Conservation (phyloP, 1,140 invertebrate species). For the Trigoniulus corallinus region DNA sequence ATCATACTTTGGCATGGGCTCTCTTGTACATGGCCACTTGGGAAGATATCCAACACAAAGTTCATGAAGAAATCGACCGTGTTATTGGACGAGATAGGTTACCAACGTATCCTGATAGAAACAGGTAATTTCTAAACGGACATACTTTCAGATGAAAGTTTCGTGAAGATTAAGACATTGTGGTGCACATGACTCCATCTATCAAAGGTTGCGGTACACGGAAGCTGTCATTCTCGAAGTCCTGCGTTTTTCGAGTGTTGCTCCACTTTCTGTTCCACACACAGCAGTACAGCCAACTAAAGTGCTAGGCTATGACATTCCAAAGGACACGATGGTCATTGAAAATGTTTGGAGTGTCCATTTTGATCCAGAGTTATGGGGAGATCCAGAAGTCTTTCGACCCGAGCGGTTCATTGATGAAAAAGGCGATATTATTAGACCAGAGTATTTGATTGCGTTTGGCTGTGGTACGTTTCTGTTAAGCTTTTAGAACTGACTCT, state of each 20-base stretch:
- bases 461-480: constrained; percentile 37
- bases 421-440: constrained; percentile 36
- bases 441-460: constrained; percentile 45
- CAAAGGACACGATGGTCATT: constrained; percentile 40
- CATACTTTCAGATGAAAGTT: not conserved
- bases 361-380: constrained; percentile 43
- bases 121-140: constrained; percentile 29
- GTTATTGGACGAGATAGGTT: constrained; percentile 47
- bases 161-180: not conserved
- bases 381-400: constrained; percentile 45
- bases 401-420: constrained; percentile 54
- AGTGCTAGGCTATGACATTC: constrained; percentile 14
- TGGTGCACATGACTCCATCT: not conserved
- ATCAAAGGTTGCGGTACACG: constrained; percentile 47
- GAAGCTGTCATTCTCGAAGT: constrained; percentile 80
- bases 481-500: not conserved
- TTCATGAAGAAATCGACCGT: constrained; percentile 59
- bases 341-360: constrained; percentile 47
- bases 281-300: constrained; percentile 5
- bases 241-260: constrained; percentile 59
- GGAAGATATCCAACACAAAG: constrained; percentile 59
- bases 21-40: constrained; percentile 54
- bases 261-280: constrained; percentile 32
- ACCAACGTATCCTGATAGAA: constrained; percentile 47
- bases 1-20: constrained; percentile 22